Evolutionary conservation across 2,113 vertebrate species (phyloP), one percentile per base, ranked within the genome.

Genomic region (Mus spicilegus): DNA sequence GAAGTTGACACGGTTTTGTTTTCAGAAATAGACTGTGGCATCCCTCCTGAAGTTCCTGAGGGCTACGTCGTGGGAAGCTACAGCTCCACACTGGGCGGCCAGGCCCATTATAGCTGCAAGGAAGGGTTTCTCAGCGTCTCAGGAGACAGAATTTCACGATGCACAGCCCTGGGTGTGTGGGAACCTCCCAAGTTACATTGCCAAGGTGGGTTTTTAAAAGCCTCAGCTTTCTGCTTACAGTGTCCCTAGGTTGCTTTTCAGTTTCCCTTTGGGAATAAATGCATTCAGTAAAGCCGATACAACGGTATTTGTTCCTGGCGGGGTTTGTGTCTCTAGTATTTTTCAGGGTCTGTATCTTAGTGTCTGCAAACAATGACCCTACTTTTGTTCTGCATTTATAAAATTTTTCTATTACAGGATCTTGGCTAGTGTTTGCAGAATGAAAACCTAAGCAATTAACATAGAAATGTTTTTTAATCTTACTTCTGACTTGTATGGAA

Each of bases 1-100:
- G 58, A n/a, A 81, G 56, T 93, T 97, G 82, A 96, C 54, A 82
- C 95, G 24, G 12, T 70, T 94, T 96, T 97, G 22, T 96, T 93
- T 98, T 95, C 97, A 98, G 98, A 98, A 98, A 97, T 98, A n/a
- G 90, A 97, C 87, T 99, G 98, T 93, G 97, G 98, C 39, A 87
- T 93, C 11, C 98, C 98, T 95, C 98, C 98, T 58, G 97, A 98
- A 90, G 97, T 98, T 94, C 89, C 96, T 46, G 88, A 97, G 42
- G 98, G 98, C 87, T 97, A 98, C 56, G 90, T 98, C 22, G 49
- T 98, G 51, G 98, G 98, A n/a, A 98, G 98, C 96, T 98, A 98
- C 92, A 98, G 98, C 69, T 94, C 95, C 12, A 90, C 89, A 0
- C 96, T 94, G 46, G 98, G 98, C 69, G 97, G 98, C 61, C 67